These are phyloP conservation scores for Aurelia sp. DNA, from an alignment of 30 jellyfish, hydroid and myxozoan species.

Conservation along the genomic window DNA sequence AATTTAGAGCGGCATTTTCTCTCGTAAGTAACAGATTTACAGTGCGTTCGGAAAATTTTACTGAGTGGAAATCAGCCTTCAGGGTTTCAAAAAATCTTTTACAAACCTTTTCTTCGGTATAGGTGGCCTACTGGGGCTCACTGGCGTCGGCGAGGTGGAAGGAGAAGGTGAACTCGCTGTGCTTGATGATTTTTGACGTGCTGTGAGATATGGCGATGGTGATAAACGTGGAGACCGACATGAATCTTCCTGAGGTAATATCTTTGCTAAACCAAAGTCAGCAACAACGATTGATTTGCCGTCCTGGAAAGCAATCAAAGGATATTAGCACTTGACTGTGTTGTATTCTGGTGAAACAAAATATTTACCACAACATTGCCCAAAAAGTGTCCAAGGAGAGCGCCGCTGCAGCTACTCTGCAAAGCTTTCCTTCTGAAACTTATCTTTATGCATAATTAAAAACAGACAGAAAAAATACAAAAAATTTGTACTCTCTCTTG, in stretches of 20 bases:
- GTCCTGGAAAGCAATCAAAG: neutral
- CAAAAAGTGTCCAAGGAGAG: neutral
- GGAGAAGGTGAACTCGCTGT: constrained; percentile 15
- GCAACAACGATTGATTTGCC: constrained; percentile 84
- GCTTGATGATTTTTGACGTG: neutral
- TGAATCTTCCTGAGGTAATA: constrained; percentile 63
- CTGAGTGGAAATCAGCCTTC: too few species aligned
- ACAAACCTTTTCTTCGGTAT: constrained; percentile 52
- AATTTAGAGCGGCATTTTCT: too few species aligned
- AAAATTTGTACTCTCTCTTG: neutral
- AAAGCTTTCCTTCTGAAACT: too few species aligned
- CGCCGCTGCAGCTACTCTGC: too few species aligned
- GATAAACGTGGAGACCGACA: constrained; percentile 55
- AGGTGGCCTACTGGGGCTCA: constrained; percentile 62
- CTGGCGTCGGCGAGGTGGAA: constrained; percentile 28
- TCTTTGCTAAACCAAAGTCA: constrained; percentile 88
- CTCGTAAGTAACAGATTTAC: too few species aligned
- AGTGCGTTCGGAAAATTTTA: too few species aligned
- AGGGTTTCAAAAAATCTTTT: too few species aligned
- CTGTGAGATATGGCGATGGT: constrained; percentile 3
- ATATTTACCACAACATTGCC: neutral
- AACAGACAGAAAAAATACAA: neutral
- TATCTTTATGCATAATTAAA: neutral
- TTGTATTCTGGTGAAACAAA: too few species aligned
- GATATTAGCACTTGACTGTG: too few species aligned